Evolutionary conservation across 2,797 vertebrate genomes (phyloP).

Genomic region (Anolis apletophallus): DNA sequence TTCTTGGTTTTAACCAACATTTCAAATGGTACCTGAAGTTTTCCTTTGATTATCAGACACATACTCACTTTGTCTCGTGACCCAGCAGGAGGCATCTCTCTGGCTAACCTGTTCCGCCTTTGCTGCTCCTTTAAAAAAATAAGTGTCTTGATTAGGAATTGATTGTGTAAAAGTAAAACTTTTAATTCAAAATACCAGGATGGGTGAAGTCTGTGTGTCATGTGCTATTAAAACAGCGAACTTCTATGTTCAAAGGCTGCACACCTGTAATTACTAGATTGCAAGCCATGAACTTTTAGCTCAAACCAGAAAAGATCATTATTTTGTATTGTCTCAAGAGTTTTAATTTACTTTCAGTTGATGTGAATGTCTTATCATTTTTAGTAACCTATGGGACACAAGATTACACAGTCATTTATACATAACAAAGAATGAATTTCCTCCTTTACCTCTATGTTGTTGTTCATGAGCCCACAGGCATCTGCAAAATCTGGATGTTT

Average conservation of each 20-base stretch:
- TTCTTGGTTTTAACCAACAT: not conserved
- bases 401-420: not conserved
- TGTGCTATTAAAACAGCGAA: not conserved
- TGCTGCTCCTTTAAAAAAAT: constrained; percentile 89
- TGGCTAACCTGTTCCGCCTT: constrained; percentile 90
- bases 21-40: not conserved
- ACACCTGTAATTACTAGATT: not conserved
- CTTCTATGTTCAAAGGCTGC: no score
- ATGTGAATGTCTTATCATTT: not conserved
- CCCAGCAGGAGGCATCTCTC: constrained; percentile 87
- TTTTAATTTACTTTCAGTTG: not conserved
- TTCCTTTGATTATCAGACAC: constrained; percentile 6
- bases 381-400: not conserved
- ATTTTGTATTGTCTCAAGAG: not conserved
- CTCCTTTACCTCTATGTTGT: constrained; percentile 94
- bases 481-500: constrained; percentile 99
- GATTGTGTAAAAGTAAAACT: not conserved
- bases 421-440: not conserved
- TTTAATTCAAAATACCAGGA: not conserved
- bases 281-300: not conserved
- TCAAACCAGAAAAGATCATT: not conserved
- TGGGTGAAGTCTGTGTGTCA: not conserved
- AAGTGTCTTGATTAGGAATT: constrained; percentile 51
- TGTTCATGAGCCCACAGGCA: constrained; percentile 97
- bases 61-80: constrained; percentile 91